phyloP scores from a whole-genome alignment of 92 coral and sea anemone species.

The Hydrozoanthus gracilis region DNA sequence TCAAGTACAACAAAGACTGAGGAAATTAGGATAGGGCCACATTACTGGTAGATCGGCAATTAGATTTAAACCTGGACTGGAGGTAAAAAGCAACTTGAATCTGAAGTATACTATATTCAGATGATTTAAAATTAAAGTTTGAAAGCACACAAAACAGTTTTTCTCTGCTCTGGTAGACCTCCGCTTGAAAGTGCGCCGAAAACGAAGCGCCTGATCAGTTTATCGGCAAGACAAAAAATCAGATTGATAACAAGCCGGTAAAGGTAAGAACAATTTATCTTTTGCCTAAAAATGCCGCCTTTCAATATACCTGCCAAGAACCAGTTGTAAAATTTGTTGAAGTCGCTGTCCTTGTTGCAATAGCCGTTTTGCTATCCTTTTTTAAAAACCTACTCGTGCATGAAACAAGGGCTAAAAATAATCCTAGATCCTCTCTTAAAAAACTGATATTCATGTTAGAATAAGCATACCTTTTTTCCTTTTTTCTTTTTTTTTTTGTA shows the following conservation, averaged over 20 bases:
- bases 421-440: too few relatives aligned
- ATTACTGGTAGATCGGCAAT: slow-evolving; percentile 6
- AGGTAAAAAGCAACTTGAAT: not conserved
- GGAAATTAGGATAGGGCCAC: not conserved
- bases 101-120: not conserved
- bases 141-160: not conserved
- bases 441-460: too few relatives aligned
- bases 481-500: too few relatives aligned
- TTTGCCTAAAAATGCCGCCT: not conserved
- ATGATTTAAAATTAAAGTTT: not conserved
- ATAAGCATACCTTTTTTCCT: too few relatives aligned
- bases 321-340: not conserved
- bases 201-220: not conserved
- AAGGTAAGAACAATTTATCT: not conserved
- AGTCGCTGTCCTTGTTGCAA: too few relatives aligned
- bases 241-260: not conserved
- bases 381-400: too few relatives aligned
- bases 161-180: too few relatives aligned
- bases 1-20: slow-evolving; percentile 15
- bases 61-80: not conserved
- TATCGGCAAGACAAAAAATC: not conserved
- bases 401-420: too few relatives aligned
- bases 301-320: not conserved
- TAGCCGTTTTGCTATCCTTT: too few relatives aligned
- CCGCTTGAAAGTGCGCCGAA: too few relatives aligned